Conservation (phyloP, 2,113 vertebrate species). For the Nestor notabilis region DNA sequence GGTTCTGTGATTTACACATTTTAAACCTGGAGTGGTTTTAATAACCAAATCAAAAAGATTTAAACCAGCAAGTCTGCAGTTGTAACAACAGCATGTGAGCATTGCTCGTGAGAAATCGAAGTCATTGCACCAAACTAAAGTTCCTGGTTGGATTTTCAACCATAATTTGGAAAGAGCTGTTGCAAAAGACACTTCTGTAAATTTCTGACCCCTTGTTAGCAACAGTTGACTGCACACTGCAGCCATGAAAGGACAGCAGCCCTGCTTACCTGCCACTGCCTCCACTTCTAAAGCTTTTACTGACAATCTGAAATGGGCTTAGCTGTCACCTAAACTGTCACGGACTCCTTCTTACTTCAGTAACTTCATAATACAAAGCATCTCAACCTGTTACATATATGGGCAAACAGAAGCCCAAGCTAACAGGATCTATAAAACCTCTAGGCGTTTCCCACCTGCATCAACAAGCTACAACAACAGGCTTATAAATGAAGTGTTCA, state of each 20-base stretch:
- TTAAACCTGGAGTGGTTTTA: neutral
- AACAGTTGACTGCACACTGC: neutral
- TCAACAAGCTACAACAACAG: neutral
- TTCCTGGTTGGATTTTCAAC: neutral
- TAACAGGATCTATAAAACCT: neutral
- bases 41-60: neutral
- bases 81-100: neutral
- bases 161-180: neutral
- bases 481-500: neutral
- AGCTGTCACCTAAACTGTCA: neutral
- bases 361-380: neutral
- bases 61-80: neutral
- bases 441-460: neutral
- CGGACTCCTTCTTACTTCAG: neutral
- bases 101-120: neutral
- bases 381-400: neutral
- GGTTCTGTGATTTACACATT: neutral
- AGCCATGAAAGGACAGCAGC: neutral
- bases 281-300: neutral
- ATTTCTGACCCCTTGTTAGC: neutral
- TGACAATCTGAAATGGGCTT: neutral
- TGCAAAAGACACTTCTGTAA: neutral
- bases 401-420: neutral
- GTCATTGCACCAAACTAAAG: neutral
- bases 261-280: neutral